A percentile compares a stretch with the other conserved stretches of the same genome.
phyloP scores from a whole-genome alignment of 2,888 invertebrate genomes.

The Sminthurides aquaticus region DNA sequence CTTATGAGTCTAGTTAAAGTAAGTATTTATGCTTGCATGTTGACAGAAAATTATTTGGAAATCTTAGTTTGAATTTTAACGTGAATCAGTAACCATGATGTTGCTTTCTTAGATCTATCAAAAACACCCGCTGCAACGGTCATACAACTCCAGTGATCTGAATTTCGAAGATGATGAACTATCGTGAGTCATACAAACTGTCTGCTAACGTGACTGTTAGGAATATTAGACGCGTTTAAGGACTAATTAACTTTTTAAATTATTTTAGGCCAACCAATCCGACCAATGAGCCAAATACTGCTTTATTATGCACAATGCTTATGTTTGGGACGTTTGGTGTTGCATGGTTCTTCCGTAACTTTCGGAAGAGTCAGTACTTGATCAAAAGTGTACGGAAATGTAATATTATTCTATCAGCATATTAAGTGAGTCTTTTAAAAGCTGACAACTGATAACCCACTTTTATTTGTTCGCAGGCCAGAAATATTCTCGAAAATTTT shows the following conservation, averaged over 20 bases:
- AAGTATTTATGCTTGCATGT: background rate
- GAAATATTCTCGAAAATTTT: conserved; percentile 51
- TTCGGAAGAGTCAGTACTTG: conserved; percentile 54
- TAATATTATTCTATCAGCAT: too few species aligned
- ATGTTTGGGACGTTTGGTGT: conserved; percentile 53
- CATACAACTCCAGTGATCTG: background rate
- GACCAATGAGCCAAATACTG: conserved; percentile 54
- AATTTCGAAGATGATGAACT: background rate
- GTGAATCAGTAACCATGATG: background rate
- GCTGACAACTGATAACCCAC: background rate
- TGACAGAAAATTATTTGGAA: background rate
- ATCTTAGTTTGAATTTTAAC: background rate
- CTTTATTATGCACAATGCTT: conserved; percentile 51
- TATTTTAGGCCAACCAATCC: too few species aligned
- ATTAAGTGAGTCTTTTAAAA: background rate
- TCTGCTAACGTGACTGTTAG: background rate
- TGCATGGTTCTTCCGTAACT: conserved; percentile 50
- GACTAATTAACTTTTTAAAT: too few species aligned
- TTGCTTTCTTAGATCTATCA: conserved; percentile 16
- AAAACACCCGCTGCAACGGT: conserved; percentile 11
- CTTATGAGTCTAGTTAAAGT: conserved; percentile 67
- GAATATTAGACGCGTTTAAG: background rate
- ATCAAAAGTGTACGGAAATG: conserved; percentile 25
- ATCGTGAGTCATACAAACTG: background rate
- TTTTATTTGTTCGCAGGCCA: conserved; percentile 45